Conservation (phyloP, 2,797 vertebrate species). For the Pipistrellus pipistrellus region DNA sequence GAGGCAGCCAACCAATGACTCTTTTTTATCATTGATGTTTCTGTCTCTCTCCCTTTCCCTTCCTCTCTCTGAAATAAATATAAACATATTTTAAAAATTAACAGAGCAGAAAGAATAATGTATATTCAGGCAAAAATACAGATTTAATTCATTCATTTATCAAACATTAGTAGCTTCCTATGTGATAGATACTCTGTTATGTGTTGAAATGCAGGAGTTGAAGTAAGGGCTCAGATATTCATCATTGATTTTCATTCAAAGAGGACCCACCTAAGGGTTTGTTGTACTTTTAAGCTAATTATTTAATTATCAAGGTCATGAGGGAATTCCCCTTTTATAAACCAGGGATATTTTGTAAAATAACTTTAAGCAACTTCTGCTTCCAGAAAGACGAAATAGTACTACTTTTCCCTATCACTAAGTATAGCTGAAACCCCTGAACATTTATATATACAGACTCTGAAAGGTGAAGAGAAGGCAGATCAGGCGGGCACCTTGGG, state of each 20-base stretch:
- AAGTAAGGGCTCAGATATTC: neutral
- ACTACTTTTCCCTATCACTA: neutral
- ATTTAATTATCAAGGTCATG: conserved; percentile 7
- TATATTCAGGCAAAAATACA: neutral
- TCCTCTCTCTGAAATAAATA: no score
- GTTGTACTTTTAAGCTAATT: conserved; percentile 4
- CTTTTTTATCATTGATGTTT: no score
- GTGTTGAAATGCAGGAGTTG: neutral
- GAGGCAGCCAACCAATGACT: no score
- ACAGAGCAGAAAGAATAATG: conserved; percentile 13
- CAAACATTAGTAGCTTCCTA: neutral
- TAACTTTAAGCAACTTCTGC: neutral
- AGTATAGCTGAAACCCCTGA: neutral
- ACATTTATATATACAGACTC: neutral
- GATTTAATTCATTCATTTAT: conserved; percentile 29
- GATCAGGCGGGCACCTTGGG: neutral
- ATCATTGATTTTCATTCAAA: conserved; percentile 42
- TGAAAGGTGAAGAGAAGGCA: neutral
- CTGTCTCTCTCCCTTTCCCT: no score
- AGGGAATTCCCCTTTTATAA: conserved; percentile 3
- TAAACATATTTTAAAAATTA: neutral
- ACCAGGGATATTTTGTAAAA: neutral
- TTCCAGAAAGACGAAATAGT: neutral
- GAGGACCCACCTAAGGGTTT: neutral
- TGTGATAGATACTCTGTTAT: neutral